These are phyloP conservation scores for Xylocampa areola DNA, from an alignment of 2,888 invertebrate genomes.

Conservation along the genomic window DNA sequence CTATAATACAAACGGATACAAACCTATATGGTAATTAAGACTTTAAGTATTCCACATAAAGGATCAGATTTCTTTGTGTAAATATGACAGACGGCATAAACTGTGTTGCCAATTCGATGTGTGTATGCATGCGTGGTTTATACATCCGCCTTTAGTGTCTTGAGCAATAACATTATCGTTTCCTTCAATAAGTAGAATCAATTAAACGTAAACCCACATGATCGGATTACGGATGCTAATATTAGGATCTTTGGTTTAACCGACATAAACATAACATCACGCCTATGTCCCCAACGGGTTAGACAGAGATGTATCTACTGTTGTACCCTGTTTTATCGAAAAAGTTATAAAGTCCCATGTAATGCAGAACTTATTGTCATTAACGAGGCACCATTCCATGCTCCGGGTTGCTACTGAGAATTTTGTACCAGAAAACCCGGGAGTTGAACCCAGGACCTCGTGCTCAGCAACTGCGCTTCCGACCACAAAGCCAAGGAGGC, in stretches of 20 bases:
- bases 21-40: conserved; percentile 33
- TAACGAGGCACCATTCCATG: no score
- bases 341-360: no score
- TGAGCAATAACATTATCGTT: conserved; percentile 56
- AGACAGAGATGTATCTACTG: no score
- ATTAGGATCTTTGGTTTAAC: background rate
- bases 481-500: no score
- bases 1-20: conserved; percentile 35
- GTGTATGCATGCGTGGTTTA: conserved; percentile 45
- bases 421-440: no score
- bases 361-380: no score
- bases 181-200: conserved; percentile 18
- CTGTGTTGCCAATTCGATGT: conserved; percentile 37
- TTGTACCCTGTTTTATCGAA: no score
- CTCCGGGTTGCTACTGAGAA: no score
- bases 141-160: conserved; percentile 64
- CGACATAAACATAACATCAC: no score
- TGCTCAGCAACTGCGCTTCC: no score
- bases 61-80: conserved; percentile 42
- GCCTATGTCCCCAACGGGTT: no score
- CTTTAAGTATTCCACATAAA: conserved; percentile 23
- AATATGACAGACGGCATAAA: conserved; percentile 26
- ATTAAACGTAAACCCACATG: conserved; percentile 20
- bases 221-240: background rate
- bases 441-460: no score